Evolutionary conservation across 2,888 invertebrate genomes (phyloP).

Genomic region (Ashinkailepas kermadecensis): DNA sequence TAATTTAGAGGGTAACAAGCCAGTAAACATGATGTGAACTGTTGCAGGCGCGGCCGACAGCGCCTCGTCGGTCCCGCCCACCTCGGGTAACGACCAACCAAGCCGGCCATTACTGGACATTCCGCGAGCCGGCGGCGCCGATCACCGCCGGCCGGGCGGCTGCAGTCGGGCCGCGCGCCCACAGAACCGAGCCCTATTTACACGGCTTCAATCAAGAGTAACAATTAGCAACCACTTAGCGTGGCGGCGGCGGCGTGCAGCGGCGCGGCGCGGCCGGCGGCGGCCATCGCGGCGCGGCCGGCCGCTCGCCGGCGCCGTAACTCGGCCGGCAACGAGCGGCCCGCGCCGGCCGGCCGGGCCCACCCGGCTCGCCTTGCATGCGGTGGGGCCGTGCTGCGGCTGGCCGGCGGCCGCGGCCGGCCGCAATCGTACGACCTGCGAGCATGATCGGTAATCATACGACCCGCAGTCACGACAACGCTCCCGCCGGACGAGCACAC

Average conservation of each 20-base stretch:
- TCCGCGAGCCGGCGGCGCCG: not conserved
- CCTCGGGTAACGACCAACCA: not conserved
- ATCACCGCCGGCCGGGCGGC: not conserved
- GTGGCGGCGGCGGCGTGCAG: conserved; percentile 2
- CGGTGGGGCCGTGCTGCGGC: not conserved
- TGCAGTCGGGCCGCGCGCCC: not conserved
- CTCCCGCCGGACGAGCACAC: too few relatives aligned
- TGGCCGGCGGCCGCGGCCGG: not conserved
- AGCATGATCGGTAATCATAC: not conserved
- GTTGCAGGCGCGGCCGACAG: not conserved
- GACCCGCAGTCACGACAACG: not conserved
- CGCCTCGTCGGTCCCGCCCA: not conserved
- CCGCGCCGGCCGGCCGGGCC: not conserved
- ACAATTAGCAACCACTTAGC: conserved; percentile 6
- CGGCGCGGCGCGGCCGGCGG: not conserved
- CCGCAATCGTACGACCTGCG: not conserved
- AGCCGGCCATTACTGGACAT: not conserved
- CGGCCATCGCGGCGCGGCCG: conserved; percentile 12
- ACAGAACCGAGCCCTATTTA: conserved; percentile 1
- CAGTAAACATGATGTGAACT: conserved; percentile 19
- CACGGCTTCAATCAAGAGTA: not conserved
- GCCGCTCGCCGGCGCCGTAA: not conserved
- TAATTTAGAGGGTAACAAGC: conserved; percentile 13
- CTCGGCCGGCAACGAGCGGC: not conserved
- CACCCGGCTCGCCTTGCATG: conserved; percentile 10